Conservation (phyloP, 2,797 vertebrate genomes). For the Hippopotamyrus pictus region DNA sequence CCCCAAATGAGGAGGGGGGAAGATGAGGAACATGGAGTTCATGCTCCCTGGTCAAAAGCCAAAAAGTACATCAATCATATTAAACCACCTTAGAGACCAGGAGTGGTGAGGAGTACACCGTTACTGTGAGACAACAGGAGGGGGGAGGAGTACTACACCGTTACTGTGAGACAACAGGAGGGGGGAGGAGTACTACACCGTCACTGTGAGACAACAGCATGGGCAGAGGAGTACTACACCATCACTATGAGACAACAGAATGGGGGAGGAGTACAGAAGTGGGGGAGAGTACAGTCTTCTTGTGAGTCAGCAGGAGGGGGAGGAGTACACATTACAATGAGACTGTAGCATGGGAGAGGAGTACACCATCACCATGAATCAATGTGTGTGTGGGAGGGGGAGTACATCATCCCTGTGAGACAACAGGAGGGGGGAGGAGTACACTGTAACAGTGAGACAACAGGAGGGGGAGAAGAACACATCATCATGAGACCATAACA, state of each 20-base stretch:
- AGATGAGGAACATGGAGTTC: neutral
- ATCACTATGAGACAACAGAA: neutral
- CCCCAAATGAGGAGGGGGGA: neutral
- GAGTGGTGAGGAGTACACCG: neutral
- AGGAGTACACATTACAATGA: neutral
- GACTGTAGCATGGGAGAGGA: neutral
- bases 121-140: neutral
- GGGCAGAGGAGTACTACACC: neutral
- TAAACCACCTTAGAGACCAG: neutral
- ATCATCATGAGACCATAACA: neutral
- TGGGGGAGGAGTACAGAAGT: neutral
- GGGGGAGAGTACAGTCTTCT: no score
- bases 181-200: neutral
- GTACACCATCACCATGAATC: no score
- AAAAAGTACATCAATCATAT: neutral
- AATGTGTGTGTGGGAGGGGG: no score
- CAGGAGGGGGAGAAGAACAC: no score
- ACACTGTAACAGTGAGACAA: neutral
- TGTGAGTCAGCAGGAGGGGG: no score
- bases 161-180: neutral
- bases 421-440: neutral
- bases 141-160: neutral
- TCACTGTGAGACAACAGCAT: neutral
- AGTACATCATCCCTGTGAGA: neutral
- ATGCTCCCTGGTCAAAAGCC: neutral